These are phyloP conservation scores for Leptinotarsa rubiginosa DNA, from an alignment of 2,888 invertebrate genomes.

Conservation along the genomic window DNA sequence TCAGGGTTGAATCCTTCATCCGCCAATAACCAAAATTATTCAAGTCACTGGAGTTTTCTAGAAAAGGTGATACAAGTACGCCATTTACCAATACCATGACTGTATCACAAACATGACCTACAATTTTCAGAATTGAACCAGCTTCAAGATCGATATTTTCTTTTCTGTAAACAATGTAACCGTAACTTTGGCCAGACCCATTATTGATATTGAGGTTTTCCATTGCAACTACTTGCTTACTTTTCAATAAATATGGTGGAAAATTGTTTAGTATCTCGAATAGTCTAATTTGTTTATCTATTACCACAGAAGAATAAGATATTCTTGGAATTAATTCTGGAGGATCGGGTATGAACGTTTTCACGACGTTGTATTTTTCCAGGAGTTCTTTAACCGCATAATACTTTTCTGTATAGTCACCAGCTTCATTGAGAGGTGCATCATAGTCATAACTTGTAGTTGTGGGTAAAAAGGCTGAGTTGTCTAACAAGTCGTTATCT, in stretches of 20 bases:
- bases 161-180: constrained; percentile 69
- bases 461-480: constrained; percentile 51
- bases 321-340: constrained; percentile 80
- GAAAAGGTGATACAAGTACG: constrained; percentile 58
- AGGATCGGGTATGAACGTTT: constrained; percentile 70
- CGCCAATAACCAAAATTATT: constrained; percentile 65
- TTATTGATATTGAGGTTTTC: constrained; percentile 62
- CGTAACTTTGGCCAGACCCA: constrained; percentile 69
- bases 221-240: constrained; percentile 54
- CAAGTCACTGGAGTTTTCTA: constrained; percentile 55
- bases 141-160: constrained; percentile 52
- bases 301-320: constrained; percentile 71
- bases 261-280: constrained; percentile 41
- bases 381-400: constrained; percentile 71
- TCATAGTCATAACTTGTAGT: constrained; percentile 81
- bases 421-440: constrained; percentile 90
- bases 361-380: constrained; percentile 57
- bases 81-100: constrained; percentile 68
- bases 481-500: constrained; percentile 31
- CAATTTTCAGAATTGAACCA: constrained; percentile 57
- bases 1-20: constrained; percentile 54
- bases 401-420: constrained; percentile 84
- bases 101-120: constrained; percentile 66
- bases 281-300: constrained; percentile 50
- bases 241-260: constrained; percentile 35